phyloP scores from a whole-genome alignment of 2,888 invertebrate species.

The Ephialtes manifestator region DNA sequence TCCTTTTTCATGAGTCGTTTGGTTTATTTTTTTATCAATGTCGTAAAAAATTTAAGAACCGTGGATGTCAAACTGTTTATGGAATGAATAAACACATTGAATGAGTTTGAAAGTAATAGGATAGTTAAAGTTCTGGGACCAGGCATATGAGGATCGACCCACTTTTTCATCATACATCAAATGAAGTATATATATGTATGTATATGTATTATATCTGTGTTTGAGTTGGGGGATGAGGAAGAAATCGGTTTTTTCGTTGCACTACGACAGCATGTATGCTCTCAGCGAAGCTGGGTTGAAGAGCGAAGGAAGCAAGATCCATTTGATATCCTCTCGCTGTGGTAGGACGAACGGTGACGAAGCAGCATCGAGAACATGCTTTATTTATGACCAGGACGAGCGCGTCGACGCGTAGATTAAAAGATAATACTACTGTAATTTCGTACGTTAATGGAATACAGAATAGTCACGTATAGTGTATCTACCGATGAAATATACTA shows the following conservation, averaged over 20 bases:
- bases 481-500: neutral
- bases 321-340: slow-evolving; percentile 2
- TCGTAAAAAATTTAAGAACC: no score
- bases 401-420: slow-evolving; percentile 12
- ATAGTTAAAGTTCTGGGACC: neutral
- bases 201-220: neutral
- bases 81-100: no score
- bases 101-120: no score
- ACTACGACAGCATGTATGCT: neutral
- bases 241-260: slow-evolving; percentile 20
- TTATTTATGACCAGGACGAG: slow-evolving; percentile 32
- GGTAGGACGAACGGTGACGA: slow-evolving; percentile 3
- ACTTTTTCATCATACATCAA: slow-evolving; percentile 37
- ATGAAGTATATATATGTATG: slow-evolving; percentile 9
- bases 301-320: neutral
- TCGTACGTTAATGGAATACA: slow-evolving; percentile 1
- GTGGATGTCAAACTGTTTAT: no score
- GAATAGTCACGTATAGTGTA: neutral
- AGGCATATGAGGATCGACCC: slow-evolving; percentile 26
- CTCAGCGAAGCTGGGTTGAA: neutral
- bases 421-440: neutral
- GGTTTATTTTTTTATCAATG: no score
- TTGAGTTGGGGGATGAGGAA: slow-evolving; percentile 8
- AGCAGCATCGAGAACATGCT: slow-evolving; percentile 4
- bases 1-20: no score